phyloP scores from a whole-genome alignment of 2,888 invertebrate genomes.

The Laothoe populi region DNA sequence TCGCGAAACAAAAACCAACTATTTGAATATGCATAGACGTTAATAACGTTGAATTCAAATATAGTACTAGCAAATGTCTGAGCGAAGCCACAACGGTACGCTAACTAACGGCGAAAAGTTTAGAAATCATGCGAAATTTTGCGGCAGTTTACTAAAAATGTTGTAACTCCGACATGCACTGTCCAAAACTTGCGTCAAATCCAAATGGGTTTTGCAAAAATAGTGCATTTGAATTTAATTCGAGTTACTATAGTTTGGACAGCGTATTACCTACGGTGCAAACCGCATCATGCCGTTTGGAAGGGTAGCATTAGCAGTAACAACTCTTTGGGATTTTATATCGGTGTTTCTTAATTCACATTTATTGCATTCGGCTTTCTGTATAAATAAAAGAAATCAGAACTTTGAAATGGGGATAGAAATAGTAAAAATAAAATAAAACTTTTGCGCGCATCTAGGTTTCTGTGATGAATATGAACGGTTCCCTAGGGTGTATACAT shows the following conservation, averaged over 20 bases:
- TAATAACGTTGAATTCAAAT: constrained; percentile 67
- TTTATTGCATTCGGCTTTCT: no score
- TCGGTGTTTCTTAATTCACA: no score
- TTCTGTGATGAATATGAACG: no score
- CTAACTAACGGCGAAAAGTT: constrained; percentile 60
- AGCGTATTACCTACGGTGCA: not conserved
- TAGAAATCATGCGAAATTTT: constrained; percentile 66
- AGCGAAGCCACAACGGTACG: constrained; percentile 61
- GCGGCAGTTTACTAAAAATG: constrained; percentile 59
- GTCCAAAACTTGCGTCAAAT: constrained; percentile 43
- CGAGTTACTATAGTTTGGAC: not conserved
- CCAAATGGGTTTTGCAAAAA: constrained; percentile 20
- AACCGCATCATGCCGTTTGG: not conserved
- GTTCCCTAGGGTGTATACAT: no score
- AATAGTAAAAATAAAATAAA: no score
- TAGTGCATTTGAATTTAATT: constrained; percentile 10
- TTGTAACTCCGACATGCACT: constrained; percentile 58
- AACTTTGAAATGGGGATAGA: no score
- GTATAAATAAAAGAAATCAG: no score
- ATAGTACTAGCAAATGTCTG: constrained; percentile 44
- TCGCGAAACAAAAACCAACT: constrained; percentile 58
- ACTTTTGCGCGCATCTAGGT: no score
- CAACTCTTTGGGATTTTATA: no score
- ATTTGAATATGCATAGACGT: constrained; percentile 71
- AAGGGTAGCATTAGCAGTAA: no score